Evolutionary conservation across 2,888 invertebrate species (phyloP).

Genomic region (Formica aserva): DNA sequence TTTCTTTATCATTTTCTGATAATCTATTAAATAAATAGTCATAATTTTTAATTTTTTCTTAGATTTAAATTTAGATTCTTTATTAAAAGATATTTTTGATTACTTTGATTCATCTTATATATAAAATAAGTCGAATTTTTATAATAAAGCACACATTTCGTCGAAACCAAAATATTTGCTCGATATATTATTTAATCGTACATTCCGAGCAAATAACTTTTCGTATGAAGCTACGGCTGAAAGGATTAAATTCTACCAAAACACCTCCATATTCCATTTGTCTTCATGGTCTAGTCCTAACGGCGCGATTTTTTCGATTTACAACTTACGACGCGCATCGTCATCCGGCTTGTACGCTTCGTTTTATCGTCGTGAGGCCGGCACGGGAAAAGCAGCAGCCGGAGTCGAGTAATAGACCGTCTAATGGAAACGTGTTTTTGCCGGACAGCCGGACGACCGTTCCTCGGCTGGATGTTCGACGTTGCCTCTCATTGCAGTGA

Average conservation of each 20-base stretch:
- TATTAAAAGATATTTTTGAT: background rate
- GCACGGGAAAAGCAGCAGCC: conserved; percentile 67
- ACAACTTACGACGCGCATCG: conserved; percentile 4
- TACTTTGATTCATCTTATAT: background rate
- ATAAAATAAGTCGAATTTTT: background rate
- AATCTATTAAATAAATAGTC: background rate
- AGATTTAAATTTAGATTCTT: background rate
- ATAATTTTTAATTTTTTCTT: background rate
- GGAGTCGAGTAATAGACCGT: conserved; percentile 67
- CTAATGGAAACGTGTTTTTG: conserved; percentile 76
- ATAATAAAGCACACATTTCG: background rate
- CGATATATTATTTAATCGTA: background rate
- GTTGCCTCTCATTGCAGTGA: conserved; percentile 61
- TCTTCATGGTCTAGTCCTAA: background rate
- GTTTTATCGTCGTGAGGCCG: conserved; percentile 33
- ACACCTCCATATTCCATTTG: background rate
- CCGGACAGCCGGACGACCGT: conserved; percentile 58
- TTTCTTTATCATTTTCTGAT: background rate
- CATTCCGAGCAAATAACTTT: background rate
- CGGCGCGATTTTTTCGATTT: conserved; percentile 29
- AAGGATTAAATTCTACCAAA: background rate
- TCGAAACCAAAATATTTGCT: background rate
- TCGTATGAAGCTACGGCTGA: background rate
- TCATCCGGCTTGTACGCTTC: conserved; percentile 12
- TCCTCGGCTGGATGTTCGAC: conserved; percentile 52